Evolutionary conservation across 2,113 vertebrate species (phyloP).

Genomic region (Caranx melampygus): DNA sequence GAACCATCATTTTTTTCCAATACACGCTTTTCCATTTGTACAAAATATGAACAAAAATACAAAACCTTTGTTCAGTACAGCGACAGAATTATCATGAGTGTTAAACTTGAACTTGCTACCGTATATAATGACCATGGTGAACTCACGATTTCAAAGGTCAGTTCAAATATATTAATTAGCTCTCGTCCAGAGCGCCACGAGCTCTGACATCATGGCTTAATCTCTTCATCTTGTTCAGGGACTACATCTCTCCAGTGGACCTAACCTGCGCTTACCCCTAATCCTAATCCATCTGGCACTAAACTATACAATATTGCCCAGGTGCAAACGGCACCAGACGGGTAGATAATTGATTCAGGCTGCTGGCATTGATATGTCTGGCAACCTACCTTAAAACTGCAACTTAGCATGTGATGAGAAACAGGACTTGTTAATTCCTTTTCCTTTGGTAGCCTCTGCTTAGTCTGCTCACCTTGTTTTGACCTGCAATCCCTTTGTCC

Average conservation of each 20-base stretch:
- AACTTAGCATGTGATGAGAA: slow-evolving; percentile 9
- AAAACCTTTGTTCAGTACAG: background rate
- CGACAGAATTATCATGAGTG: background rate
- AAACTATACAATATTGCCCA: slow-evolving; percentile 69
- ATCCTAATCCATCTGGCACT: slow-evolving; percentile 80
- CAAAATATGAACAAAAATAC: background rate
- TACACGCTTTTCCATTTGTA: background rate
- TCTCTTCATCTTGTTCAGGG: slow-evolving; percentile 72
- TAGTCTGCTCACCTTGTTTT: background rate
- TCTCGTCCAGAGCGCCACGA: slow-evolving; percentile 16
- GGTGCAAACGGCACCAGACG: slow-evolving; percentile 66
- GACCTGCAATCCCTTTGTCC: background rate
- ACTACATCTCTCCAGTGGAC: slow-evolving; percentile 53
- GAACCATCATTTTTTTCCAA: background rate
- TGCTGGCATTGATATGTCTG: slow-evolving; percentile 53
- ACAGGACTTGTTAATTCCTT: background rate
- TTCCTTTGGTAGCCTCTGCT: background rate
- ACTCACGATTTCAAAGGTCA: slow-evolving; percentile 17
- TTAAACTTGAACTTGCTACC: background rate
- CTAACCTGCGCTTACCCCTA: slow-evolving; percentile 62
- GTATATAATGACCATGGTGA: background rate
- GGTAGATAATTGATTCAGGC: slow-evolving; percentile 58
- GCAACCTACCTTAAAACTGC: slow-evolving; percentile 10
- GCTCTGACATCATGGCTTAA: slow-evolving; percentile 71
- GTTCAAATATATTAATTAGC: slow-evolving; percentile 37